Evolutionary conservation across 2,888 invertebrate species (phyloP).

Genomic region (Neoscelio sp.): DNA sequence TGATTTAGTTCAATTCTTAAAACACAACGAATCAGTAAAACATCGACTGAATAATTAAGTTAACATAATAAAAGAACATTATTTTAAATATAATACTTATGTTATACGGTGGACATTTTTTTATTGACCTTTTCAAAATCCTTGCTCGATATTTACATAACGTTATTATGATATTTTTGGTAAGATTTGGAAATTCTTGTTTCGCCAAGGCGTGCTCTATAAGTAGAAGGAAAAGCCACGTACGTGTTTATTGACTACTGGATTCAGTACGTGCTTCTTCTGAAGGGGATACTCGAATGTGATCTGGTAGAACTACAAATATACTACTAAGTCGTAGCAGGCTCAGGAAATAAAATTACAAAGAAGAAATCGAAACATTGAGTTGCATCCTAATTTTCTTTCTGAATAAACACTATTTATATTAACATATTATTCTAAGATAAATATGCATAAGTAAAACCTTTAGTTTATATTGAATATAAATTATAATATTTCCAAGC

Average conservation of each 20-base stretch:
- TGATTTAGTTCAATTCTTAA: too few relatives aligned
- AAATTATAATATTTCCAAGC: too few relatives aligned
- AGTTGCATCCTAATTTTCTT: slow-evolving; percentile 29
- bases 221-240: slow-evolving; percentile 54
- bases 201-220: slow-evolving; percentile 37
- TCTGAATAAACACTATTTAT: background rate
- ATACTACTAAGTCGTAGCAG: slow-evolving; percentile 43
- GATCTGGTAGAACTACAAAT: slow-evolving; percentile 52
- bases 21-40: too few relatives aligned
- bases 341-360: slow-evolving; percentile 47
- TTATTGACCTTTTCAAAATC: background rate
- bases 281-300: slow-evolving; percentile 43
- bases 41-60: too few relatives aligned
- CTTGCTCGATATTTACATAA: too few relatives aligned
- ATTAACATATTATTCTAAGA: background rate
- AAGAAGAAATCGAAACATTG: slow-evolving; percentile 41
- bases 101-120: too few relatives aligned
- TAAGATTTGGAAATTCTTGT: slow-evolving; percentile 46
- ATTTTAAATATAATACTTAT: too few relatives aligned
- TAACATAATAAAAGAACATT: too few relatives aligned
- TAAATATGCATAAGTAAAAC: too few relatives aligned
- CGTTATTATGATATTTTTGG: slow-evolving; percentile 38
- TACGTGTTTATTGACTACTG: slow-evolving; percentile 63
- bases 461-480: too few relatives aligned
- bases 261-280: slow-evolving; percentile 59